Evolutionary conservation across 2,888 invertebrate species (phyloP).

Genomic region (Agrotis ipsilon): DNA sequence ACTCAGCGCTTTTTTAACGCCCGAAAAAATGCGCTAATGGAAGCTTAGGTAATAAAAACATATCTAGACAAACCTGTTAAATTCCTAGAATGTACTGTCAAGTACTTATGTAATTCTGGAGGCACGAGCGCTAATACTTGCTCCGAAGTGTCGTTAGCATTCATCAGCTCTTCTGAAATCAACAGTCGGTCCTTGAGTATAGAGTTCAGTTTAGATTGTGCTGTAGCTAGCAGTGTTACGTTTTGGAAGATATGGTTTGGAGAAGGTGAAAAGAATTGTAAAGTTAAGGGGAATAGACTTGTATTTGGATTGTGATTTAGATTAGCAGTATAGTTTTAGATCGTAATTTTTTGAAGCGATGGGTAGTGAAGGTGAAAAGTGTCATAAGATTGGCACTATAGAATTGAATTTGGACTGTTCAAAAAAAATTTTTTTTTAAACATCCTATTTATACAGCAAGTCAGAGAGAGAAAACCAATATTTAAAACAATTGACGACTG

Average conservation of each 20-base stretch:
- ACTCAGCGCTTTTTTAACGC: too few species aligned
- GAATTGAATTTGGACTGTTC: too few species aligned
- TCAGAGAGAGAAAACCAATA: too few species aligned
- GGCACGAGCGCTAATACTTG: conserved; percentile 96
- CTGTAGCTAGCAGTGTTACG: conserved; percentile 37
- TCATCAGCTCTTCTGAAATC: conserved; percentile 89
- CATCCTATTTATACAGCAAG: too few species aligned
- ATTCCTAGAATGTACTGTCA: conserved; percentile 93
- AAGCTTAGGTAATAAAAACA: too few species aligned
- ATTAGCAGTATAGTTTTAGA: too few species aligned
- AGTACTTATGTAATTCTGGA: conserved; percentile 95
- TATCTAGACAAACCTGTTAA: too few species aligned
- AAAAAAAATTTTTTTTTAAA: too few species aligned
- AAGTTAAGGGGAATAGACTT: accelerated
- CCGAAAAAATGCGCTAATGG: too few species aligned
- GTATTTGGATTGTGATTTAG: background rate
- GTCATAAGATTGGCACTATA: too few species aligned
- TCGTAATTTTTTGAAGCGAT: background rate
- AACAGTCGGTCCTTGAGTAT: conserved; percentile 10
- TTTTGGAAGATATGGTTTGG: background rate
- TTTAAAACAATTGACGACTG: too few species aligned
- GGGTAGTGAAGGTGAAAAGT: too few species aligned
- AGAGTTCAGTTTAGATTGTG: conserved; percentile 24
- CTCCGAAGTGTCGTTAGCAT: conserved; percentile 94
- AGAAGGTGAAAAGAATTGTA: background rate